Conservation (phyloP, 2,888 invertebrate genomes). For the Apodemia zela region DNA sequence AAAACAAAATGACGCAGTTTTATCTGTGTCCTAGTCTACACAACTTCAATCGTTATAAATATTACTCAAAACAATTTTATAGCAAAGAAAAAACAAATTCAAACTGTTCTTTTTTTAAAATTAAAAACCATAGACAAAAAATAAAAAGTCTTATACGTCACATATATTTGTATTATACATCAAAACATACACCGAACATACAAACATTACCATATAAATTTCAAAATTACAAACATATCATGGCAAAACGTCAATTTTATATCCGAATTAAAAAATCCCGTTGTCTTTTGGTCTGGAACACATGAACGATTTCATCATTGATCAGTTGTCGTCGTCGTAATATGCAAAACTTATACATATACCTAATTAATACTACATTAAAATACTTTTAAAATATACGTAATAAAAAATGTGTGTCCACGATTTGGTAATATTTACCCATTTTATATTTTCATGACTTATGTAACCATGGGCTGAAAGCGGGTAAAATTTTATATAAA, state of each 20-base stretch:
- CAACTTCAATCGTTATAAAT: neutral
- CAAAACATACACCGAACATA: constrained; percentile 43
- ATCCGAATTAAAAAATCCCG: too few relatives aligned
- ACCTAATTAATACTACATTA: too few relatives aligned
- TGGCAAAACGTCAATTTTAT: too few relatives aligned
- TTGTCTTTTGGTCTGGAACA: neutral
- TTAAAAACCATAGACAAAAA: constrained; percentile 38
- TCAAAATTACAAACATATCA: too few relatives aligned
- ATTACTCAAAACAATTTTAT: neutral
- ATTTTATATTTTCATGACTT: too few relatives aligned
- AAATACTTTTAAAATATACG: too few relatives aligned
- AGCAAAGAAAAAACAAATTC: constrained; percentile 10
- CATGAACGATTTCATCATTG: neutral
- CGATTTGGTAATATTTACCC: too few relatives aligned
- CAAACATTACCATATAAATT: constrained; percentile 36
- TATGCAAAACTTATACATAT: too few relatives aligned
- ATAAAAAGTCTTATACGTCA: constrained; percentile 42
- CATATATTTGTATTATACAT: constrained; percentile 59
- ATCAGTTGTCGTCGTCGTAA: too few relatives aligned
- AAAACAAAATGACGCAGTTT: neutral
- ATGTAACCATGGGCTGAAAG: neutral
- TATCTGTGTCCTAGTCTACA: neutral
- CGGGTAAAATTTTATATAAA: neutral
- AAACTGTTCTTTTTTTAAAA: constrained; percentile 1
- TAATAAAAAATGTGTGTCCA: too few relatives aligned